Evolutionary conservation across 1,140 invertebrate genomes (phyloP).

Genomic region (Cydia pomonella): DNA sequence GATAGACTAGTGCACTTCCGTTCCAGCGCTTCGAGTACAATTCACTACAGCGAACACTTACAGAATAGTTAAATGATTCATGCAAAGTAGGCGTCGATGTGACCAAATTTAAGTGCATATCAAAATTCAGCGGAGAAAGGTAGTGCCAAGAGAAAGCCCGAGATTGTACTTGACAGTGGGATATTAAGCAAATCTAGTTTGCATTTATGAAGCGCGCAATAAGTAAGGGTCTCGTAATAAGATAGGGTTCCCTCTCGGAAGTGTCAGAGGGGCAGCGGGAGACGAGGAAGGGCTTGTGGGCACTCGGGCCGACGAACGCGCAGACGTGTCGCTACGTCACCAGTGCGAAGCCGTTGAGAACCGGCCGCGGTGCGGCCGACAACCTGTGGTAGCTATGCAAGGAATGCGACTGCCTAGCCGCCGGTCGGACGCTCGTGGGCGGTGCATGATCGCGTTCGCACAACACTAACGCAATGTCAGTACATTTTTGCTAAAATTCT

Average conservation of each 20-base stretch:
- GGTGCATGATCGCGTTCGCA: constrained; percentile 57
- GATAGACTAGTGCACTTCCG: constrained; percentile 32
- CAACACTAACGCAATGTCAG: constrained; percentile 52
- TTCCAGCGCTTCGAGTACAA: constrained; percentile 5
- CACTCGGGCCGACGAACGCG: constrained; percentile 50
- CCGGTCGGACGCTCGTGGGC: constrained; percentile 63
- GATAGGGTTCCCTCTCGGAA: constrained; percentile 46
- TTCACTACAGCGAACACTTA: constrained; percentile 12
- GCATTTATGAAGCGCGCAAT: constrained; percentile 57
- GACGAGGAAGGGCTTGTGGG: constrained; percentile 42
- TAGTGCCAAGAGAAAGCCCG: constrained; percentile 45
- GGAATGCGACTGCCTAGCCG: constrained; percentile 68
- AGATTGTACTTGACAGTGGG: constrained; percentile 42
- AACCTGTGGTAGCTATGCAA: constrained; percentile 71
- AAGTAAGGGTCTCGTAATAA: constrained; percentile 45
- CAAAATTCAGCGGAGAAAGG: constrained; percentile 48
- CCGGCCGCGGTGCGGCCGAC: constrained; percentile 68
- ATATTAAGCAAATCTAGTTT: constrained; percentile 48
- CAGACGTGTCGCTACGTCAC: constrained; percentile 63
- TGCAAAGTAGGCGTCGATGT: constrained; percentile 39
- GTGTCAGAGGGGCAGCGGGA: constrained; percentile 34
- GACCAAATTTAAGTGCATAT: constrained; percentile 43
- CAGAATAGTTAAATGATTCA: constrained; percentile 31
- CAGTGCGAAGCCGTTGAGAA: constrained; percentile 58
- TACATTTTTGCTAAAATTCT: constrained; percentile 45